Percentiles rank a stretch among this genome's conserved stretches.
phyloP scores from a whole-genome alignment of 2,797 vertebrate genomes.

The Poliocrania exsul region DNA sequence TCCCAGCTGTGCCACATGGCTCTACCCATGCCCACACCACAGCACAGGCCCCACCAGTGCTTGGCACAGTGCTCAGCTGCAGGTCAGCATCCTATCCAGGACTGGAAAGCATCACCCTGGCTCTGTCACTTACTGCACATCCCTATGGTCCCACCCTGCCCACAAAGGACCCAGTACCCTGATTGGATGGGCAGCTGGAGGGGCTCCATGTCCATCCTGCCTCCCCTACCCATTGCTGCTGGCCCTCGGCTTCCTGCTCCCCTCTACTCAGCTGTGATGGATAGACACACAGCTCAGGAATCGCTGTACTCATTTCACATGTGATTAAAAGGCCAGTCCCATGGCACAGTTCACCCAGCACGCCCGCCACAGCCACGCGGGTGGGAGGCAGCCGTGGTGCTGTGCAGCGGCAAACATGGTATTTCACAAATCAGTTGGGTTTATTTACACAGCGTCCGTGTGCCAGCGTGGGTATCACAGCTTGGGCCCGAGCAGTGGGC shows the following conservation, averaged over 20 bases:
- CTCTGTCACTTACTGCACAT: rapidly evolving
- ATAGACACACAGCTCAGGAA: not conserved
- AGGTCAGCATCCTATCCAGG: not conserved
- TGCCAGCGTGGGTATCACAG: not conserved
- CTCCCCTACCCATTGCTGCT: not conserved
- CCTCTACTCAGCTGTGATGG: not conserved
- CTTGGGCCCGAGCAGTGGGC: not conserved
- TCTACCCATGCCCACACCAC: not conserved
- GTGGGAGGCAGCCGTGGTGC: not conserved
- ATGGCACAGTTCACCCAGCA: not conserved
- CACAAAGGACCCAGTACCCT: not conserved
- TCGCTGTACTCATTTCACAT: not conserved
- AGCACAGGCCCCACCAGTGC: not conserved
- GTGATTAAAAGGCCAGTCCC: not conserved
- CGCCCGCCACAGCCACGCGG: not conserved
- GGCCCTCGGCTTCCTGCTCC: not conserved
- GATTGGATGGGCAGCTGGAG: not conserved
- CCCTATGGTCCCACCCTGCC: not conserved
- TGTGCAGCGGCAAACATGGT: not conserved
- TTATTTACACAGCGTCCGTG: not conserved
- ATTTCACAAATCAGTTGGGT: not conserved
- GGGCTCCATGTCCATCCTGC: not conserved
- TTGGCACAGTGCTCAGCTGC: not conserved
- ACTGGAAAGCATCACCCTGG: not conserved
- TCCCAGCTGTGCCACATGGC: not conserved